Conservation (phyloP, 2,888 invertebrate species). For the Argyresthia albistria region DNA sequence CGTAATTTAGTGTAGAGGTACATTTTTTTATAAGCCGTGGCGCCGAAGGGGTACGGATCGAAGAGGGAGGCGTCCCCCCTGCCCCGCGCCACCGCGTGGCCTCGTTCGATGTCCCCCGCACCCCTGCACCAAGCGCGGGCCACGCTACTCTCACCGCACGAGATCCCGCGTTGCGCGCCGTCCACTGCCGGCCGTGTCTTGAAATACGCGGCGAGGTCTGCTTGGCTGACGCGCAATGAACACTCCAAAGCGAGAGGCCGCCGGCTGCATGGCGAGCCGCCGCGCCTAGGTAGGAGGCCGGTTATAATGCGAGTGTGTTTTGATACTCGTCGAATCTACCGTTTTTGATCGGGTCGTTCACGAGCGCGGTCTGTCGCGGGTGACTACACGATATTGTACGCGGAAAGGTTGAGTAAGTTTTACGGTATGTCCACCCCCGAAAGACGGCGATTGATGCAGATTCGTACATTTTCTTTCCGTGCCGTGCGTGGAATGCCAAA, state of each 20-base stretch:
- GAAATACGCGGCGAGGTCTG: not conserved
- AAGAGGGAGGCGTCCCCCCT: constrained; percentile 25
- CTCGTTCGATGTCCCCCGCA: constrained; percentile 63
- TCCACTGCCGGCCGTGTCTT: constrained; percentile 34
- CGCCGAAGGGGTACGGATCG: constrained; percentile 24
- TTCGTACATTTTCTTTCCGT: constrained; percentile 24
- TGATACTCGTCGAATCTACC: constrained; percentile 38
- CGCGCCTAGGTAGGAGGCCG: constrained; percentile 21
- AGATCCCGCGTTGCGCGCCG: constrained; percentile 38
- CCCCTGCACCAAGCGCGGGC: constrained; percentile 40
- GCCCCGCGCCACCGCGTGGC: constrained; percentile 18
- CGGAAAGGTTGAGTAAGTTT: constrained; percentile 11
- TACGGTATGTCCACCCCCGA: constrained; percentile 23
- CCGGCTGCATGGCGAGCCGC: constrained; percentile 18
- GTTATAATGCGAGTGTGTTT: constrained; percentile 33
- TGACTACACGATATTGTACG: constrained; percentile 18
- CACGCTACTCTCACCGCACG: constrained; percentile 49
- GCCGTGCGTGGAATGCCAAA: constrained; percentile 43
- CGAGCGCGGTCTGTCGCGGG: constrained; percentile 32
- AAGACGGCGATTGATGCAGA: constrained; percentile 26
- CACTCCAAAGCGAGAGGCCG: constrained; percentile 14
- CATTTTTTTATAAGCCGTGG: constrained; percentile 39
- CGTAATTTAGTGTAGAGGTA: constrained; percentile 58
- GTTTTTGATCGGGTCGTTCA: constrained; percentile 33
- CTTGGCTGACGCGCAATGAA: constrained; percentile 25